Evolutionary conservation across 2,888 invertebrate genomes (phyloP).

Genomic region (Tipula confusa): DNA sequence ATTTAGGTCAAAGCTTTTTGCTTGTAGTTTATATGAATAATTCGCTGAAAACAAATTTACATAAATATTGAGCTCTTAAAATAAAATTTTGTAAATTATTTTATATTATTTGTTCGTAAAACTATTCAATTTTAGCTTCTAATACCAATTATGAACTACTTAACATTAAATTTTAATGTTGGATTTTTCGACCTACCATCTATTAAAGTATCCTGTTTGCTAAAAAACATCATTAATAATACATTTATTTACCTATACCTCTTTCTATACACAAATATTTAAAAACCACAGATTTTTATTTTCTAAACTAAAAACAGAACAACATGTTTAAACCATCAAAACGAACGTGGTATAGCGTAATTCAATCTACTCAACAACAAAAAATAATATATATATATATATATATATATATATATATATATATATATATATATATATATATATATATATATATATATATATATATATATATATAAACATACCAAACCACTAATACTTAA

Average conservation of each 20-base stretch:
- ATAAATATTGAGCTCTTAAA: no score
- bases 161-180: not conserved
- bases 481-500: constrained; percentile 1
- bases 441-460: not conserved
- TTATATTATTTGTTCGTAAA: no score
- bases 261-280: not conserved
- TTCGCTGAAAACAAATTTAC: no score
- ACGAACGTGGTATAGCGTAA: not conserved
- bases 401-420: not conserved
- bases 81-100: no score
- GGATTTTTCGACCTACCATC: not conserved
- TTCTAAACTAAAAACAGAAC: not conserved
- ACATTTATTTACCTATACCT: not conserved
- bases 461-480: not conserved
- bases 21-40: no score
- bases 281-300: not conserved
- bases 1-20: no score
- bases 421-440: not conserved
- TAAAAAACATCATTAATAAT: not conserved
- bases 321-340: not conserved
- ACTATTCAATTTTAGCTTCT: not conserved
- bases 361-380: not conserved
- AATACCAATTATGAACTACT: not conserved
- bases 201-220: no score
- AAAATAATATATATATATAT: not conserved